Conservation (phyloP, 2,888 invertebrate genomes). For the Metacarcinus magister region DNA sequence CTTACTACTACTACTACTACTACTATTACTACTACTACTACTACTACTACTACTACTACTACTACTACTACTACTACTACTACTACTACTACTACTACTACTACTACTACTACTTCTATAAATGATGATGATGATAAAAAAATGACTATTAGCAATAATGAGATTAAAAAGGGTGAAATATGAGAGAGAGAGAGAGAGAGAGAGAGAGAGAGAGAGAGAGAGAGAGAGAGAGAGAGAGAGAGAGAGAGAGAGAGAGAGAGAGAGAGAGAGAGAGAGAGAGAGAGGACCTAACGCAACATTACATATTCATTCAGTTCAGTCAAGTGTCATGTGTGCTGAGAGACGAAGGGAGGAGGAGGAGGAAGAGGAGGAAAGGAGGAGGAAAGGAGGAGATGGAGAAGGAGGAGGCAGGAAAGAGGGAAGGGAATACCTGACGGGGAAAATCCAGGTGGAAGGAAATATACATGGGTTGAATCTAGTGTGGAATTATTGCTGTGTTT, state of each 20-base stretch:
- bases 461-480: background rate
- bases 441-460: background rate
- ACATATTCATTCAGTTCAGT: constrained; percentile 30
- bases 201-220: background rate
- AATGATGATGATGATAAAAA: background rate
- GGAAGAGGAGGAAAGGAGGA: background rate
- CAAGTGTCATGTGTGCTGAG: constrained; percentile 44
- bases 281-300: background rate
- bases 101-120: background rate
- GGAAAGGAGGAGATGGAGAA: no score
- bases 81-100: constrained; percentile 34
- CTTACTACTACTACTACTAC: background rate
- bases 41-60: background rate
- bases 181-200: background rate
- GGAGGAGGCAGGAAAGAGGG: background rate
- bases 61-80: constrained; percentile 18
- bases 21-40: background rate
- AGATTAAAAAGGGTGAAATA: background rate
- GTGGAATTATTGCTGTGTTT: background rate
- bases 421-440: background rate
- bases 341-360: constrained; percentile 7
- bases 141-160: background rate
- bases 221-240: background rate
- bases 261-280: constrained; percentile 34
- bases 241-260: background rate